Conservation (phyloP, 2,113 vertebrate species). For the Heterocephalus glaber region DNA sequence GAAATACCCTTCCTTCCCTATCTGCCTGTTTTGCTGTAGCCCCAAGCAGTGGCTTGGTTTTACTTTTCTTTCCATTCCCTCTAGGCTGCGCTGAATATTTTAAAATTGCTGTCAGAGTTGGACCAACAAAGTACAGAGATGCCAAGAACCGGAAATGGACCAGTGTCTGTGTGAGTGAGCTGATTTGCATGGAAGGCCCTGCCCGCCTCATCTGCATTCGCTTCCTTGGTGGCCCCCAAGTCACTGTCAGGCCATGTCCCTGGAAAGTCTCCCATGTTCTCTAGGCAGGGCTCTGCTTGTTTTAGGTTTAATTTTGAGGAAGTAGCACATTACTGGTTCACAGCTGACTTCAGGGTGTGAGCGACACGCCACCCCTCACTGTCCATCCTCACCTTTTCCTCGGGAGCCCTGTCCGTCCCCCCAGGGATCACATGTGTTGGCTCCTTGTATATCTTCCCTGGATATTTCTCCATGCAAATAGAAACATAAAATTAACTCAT, state of each 20-base stretch:
- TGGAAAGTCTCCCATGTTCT: neutral
- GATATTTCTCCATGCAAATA: neutral
- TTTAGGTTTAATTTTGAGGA: neutral
- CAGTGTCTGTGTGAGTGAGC: slow-evolving; percentile 93
- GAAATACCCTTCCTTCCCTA: accelerated
- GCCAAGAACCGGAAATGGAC: slow-evolving; percentile 95
- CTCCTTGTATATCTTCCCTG: neutral
- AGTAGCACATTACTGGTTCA: neutral
- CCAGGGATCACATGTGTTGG: too few species aligned
- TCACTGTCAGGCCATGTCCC: neutral
- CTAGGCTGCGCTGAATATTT: slow-evolving; percentile 97
- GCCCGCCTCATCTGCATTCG: neutral
- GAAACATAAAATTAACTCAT: neutral
- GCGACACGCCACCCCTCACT: accelerated
- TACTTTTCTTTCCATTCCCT: slow-evolving; percentile 43
- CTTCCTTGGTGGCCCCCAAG: neutral
- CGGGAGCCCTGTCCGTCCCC: too few species aligned
- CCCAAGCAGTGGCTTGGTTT: neutral
- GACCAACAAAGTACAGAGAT: slow-evolving; percentile 95
- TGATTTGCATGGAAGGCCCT: neutral
- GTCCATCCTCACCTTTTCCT: accelerated
- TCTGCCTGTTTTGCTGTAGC: accelerated
- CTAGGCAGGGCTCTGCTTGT: neutral
- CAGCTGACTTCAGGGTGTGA: neutral
- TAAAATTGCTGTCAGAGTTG: slow-evolving; percentile 97